Evolutionary conservation across 1,140 invertebrate species (phyloP).

Genomic region (Phortica variegata): DNA sequence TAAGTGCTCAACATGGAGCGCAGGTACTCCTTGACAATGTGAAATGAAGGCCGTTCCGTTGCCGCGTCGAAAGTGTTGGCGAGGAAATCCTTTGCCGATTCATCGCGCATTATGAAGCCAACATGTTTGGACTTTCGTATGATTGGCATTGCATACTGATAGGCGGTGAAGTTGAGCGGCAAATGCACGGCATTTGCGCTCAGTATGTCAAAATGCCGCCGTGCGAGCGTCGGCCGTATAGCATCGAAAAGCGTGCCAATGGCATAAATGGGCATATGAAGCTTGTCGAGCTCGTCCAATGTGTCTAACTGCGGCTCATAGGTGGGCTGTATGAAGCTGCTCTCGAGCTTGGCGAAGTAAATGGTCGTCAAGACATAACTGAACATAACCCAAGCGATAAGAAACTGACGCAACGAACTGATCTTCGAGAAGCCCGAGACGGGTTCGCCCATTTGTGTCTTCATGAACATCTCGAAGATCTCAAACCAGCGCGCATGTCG

Average conservation of each 20-base stretch:
- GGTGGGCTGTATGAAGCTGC: constrained; percentile 38
- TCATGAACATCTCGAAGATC: constrained; percentile 36
- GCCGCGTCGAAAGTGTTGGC: constrained; percentile 32
- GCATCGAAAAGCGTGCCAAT: constrained; percentile 33
- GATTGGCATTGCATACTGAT: constrained; percentile 20
- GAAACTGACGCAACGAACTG: constrained; percentile 36
- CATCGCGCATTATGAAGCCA: constrained; percentile 37
- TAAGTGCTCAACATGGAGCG: constrained; percentile 42
- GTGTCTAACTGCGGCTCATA: constrained; percentile 36
- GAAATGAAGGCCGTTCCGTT: constrained; percentile 32
- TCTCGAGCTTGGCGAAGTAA: constrained; percentile 50
- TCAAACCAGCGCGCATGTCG: constrained; percentile 28
- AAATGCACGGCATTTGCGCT: constrained; percentile 3
- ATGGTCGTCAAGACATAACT: constrained; percentile 44
- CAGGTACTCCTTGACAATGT: constrained; percentile 45
- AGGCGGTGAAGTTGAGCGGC: constrained; percentile 8
- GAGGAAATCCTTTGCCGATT: constrained; percentile 36
- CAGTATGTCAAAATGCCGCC: constrained; percentile 22
- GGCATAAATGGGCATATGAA: constrained; percentile 30
- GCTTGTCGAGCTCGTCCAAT: constrained; percentile 17
- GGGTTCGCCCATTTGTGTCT: constrained; percentile 41
- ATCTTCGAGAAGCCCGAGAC: constrained; percentile 22
- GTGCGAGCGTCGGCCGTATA: constrained; percentile 19
- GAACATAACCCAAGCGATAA: constrained; percentile 45
- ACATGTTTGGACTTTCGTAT: constrained; percentile 11